Evolutionary conservation across 2,888 invertebrate genomes (phyloP), one percentile per base, ranked within the genome.

Genomic region (Spodoptera exigua): DNA sequence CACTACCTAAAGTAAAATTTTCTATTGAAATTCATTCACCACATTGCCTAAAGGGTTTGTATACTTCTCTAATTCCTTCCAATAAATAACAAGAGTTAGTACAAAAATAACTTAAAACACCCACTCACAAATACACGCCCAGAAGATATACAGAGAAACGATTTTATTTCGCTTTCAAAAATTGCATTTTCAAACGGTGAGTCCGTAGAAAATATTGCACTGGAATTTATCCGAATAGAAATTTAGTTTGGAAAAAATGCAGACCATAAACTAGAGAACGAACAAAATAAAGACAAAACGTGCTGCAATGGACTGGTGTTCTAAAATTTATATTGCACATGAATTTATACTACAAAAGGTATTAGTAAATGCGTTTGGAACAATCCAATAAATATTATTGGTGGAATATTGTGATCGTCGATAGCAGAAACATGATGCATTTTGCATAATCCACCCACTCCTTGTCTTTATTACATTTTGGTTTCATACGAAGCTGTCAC

Each of bases 391-490:
- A 40, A 54, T 51, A 44, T 27, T 32, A 21, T 55, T 35, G 37
- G 34, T 39, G 14, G 14, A 49, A 32, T 44, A 40, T 12, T 40
- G n/a, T 40, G 71, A 71, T 69, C 39, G 36, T 44, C 39, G 68
- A 69, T 69, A 69, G 35, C 10, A 64, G 27, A 32, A 37, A 65
- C 54, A 12, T 59, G 71, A 48, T 43, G 45, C 36, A 49, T 18
- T 69, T 73, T 53, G 69, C 62, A 69, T 73, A 61, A 60, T 37
- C 52, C 47, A 45, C 63, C 61, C 53, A 68, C 72, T 41, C 14
- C 14, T 21, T 16, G 17, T 61, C 41, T 49, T 43, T 40, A 49
- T 45, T 12, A 7, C 58, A 47, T 41, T 18, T 47, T 45, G 11
- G 34, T 34, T 49, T 70, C 21, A 44, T 37, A 32, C n/a, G 51